Conservation (phyloP, 2,797 vertebrate genomes). For the Acanthurus tractus region DNA sequence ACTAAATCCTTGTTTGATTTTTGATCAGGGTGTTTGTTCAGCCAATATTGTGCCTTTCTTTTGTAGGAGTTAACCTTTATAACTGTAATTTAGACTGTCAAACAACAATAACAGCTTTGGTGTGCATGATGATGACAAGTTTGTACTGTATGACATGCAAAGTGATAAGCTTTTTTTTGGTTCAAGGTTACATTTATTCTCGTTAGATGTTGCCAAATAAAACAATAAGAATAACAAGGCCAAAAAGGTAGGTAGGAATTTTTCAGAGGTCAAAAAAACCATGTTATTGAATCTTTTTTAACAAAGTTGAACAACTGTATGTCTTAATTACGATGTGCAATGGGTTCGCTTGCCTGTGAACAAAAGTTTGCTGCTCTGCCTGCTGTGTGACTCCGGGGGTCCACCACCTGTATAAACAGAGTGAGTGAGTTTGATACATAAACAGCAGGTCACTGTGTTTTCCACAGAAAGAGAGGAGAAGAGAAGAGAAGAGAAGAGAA, state of each 20-base stretch:
- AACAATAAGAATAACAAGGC: no score
- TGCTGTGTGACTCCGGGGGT: slow-evolving; percentile 39
- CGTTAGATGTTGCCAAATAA: not conserved
- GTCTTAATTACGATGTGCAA: slow-evolving; percentile 8
- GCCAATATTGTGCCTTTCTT: not conserved
- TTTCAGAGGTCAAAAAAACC: no score
- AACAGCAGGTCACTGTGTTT: slow-evolving; percentile 25
- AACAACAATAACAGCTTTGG: not conserved
- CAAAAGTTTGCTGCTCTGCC: slow-evolving; percentile 31
- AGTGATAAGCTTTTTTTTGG: not conserved
- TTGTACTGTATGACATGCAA: not conserved
- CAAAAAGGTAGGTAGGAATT: no score
- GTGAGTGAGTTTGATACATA: slow-evolving; percentile 42
- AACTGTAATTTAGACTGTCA: not conserved
- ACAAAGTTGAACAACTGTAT: not conserved
- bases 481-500: no score
- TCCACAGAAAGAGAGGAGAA: not conserved
- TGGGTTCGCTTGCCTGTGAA: slow-evolving; percentile 40
- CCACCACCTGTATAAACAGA: slow-evolving; percentile 72
- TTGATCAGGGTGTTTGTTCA: not conserved
- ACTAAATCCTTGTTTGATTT: not conserved
- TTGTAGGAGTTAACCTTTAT: not conserved
- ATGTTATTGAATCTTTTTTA: no score
- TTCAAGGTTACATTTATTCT: not conserved
- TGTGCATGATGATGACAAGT: not conserved